Base-by-base conservation (phyloP, 2,113 vertebrate genomes). In the Micronycteris hirsuta region DNA sequence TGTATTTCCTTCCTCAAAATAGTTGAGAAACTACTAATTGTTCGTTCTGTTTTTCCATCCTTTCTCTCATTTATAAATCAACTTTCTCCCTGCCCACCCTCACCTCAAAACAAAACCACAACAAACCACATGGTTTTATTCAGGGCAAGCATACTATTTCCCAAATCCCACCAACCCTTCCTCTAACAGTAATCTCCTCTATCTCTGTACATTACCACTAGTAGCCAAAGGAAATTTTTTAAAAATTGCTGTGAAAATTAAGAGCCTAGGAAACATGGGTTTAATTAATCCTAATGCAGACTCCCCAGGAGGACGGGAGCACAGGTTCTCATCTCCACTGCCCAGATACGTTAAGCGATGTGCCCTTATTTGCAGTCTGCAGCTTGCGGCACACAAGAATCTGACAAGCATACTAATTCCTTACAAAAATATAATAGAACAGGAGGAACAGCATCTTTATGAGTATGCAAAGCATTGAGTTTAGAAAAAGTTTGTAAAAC, bases 331-430 rank as follows among this genome's bases (percentile, higher is more conserved):
- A 93, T 93, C 86, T 96, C 96, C 68, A 84, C 49, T 93, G 73
- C 63, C 33, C 63, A 89, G 54, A 92, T 0, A 93, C 78, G 73
- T 93, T 94, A 93, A 96, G 78, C 87, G 86, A 92, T 70, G 80
- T 97, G 84, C 67, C 47, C 92, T 97, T 95, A 97, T 97, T 95
- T 96, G 45, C 24, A 74, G 77, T 87, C 56, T 94, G 76, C 85
- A 97, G 92, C 81, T 85, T 96, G 58, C 47, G 94, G 58, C 56
- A 92, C 84, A 92, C 2, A 92, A 56, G 24, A 94, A 90, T 96
- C 70, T 92, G 85, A 97, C 76, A 97, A 93, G 95, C 87, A 89
- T 93, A 95, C 70, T 95, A 96, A 97, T 85, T 95, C 38, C 38
- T 71, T 70, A 86, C 33, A 93, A 95, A 97, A 95, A 93, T 43